A percentile compares a stretch with the other conserved stretches of the same genome.
Evolutionary conservation across 2,888 invertebrate species (phyloP).

Genomic region (Eristalinus aeneus): DNA sequence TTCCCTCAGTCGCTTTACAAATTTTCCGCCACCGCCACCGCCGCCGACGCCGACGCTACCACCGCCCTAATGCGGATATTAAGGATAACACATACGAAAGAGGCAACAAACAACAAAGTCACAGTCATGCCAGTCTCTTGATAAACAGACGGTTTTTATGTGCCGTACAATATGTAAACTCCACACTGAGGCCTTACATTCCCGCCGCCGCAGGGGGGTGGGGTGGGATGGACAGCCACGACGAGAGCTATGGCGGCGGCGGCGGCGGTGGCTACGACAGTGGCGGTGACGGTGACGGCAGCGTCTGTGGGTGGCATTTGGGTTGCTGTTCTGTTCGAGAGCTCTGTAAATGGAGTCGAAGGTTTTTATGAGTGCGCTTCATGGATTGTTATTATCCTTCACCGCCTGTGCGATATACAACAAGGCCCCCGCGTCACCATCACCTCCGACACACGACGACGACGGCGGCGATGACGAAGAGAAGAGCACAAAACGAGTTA

Average conservation of each 20-base stretch:
- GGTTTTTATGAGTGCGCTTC: constrained; percentile 54
- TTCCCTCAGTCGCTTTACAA: constrained; percentile 45
- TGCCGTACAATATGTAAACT: constrained; percentile 47
- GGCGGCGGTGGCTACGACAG: neutral
- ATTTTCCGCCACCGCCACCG: constrained; percentile 19
- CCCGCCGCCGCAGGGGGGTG: neutral
- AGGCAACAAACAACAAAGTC: constrained; percentile 46
- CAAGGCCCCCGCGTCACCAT: neutral
- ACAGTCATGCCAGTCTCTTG: constrained; percentile 44
- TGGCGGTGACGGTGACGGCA: neutral
- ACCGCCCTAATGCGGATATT: constrained; percentile 59
- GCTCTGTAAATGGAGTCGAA: constrained; percentile 40
- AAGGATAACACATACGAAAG: constrained; percentile 54
- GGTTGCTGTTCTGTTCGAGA: neutral
- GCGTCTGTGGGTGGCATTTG: constrained; percentile 18
- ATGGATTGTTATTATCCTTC: constrained; percentile 63
- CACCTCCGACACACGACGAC: constrained; percentile 5
- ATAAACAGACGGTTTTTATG: constrained; percentile 65
- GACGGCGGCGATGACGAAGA: neutral
- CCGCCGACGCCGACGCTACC: neutral
- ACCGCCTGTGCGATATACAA: constrained; percentile 51
- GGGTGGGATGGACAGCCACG: neutral
- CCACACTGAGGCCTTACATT: constrained; percentile 33
- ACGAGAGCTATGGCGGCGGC: neutral
- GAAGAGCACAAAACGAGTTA: constrained; percentile 52